These are phyloP conservation scores for Syrmaticus mikado DNA, from an alignment of 2,113 vertebrate genomes.

Conservation along the genomic window DNA sequence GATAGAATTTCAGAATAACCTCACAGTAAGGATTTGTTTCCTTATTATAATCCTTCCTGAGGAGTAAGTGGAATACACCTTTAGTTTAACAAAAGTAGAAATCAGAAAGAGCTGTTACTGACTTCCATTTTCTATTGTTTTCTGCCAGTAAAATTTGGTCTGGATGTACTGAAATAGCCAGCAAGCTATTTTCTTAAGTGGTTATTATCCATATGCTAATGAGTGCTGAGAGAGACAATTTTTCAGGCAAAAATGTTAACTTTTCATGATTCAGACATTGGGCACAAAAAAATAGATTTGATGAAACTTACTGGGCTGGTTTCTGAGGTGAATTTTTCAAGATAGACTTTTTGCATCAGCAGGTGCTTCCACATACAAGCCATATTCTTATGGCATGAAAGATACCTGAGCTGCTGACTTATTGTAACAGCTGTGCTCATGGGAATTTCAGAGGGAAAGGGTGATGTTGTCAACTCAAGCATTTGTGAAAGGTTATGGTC, in stretches of 20 bases:
- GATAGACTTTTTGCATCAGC: not conserved
- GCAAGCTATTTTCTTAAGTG: not conserved
- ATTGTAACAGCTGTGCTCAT: not conserved
- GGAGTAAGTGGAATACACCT: not conserved
- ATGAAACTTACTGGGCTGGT: not conserved
- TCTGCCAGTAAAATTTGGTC: not conserved
- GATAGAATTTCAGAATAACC: not conserved
- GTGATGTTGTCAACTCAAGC: slow-evolving; percentile 7
- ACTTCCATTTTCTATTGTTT: not conserved
- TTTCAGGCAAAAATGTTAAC: not conserved
- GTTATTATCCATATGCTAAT: not conserved
- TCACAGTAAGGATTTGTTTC: not conserved
- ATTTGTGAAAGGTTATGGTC: slow-evolving; percentile 46
- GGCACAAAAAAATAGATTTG: not conserved
- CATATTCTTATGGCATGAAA: not conserved
- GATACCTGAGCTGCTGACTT: not conserved
- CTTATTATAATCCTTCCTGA: not conserved
- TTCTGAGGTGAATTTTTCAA: not conserved
- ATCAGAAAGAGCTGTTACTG: not conserved
- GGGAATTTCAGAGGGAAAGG: not conserved
- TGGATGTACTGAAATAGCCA: not conserved
- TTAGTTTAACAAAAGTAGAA: not conserved
- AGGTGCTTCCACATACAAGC: not conserved
- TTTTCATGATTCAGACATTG: not conserved
- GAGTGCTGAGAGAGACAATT: not conserved